Evolutionary conservation across 2,797 vertebrate genomes (phyloP).

Genomic region (Acrossocheilus wenchowensis): DNA sequence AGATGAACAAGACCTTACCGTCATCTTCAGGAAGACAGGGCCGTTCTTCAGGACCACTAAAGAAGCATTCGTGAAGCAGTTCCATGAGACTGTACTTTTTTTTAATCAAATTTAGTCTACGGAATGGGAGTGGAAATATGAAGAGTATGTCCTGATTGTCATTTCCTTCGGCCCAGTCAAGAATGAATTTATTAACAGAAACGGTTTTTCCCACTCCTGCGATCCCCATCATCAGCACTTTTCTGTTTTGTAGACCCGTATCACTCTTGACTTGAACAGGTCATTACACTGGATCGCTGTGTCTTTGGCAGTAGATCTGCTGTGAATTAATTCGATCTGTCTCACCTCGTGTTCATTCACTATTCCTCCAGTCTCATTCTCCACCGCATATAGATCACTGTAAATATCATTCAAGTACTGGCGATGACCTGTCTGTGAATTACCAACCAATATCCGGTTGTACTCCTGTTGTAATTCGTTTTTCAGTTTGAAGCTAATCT

Average conservation of each 20-base stretch:
- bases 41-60: too few relatives aligned
- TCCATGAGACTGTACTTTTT: background rate
- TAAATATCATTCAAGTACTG: conserved; percentile 7
- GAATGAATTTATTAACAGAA: conserved; percentile 1
- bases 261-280: background rate
- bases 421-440: background rate
- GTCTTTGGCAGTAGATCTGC: background rate
- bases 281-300: background rate
- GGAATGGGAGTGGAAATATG: background rate
- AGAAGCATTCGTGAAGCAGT: background rate
- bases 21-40: too few relatives aligned
- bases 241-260: background rate
- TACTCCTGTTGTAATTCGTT: background rate
- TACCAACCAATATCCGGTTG: conserved; percentile 1
- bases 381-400: background rate
- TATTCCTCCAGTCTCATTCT: too few relatives aligned
- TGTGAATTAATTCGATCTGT: background rate
- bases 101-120: background rate
- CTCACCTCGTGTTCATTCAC: conserved; percentile 2
- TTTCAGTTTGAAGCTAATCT: background rate
- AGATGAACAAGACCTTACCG: too few relatives aligned
- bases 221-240: conserved; percentile 9
- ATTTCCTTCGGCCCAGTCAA: conserved; percentile 6
- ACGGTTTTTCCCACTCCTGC: conserved; percentile 24
- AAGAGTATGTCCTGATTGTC: conserved; percentile 17